Percentiles rank a stretch among this genome's conserved stretches.
Conservation (phyloP, 2,113 vertebrate genomes). For the Sinocyclocheilus rhinocerous region DNA sequence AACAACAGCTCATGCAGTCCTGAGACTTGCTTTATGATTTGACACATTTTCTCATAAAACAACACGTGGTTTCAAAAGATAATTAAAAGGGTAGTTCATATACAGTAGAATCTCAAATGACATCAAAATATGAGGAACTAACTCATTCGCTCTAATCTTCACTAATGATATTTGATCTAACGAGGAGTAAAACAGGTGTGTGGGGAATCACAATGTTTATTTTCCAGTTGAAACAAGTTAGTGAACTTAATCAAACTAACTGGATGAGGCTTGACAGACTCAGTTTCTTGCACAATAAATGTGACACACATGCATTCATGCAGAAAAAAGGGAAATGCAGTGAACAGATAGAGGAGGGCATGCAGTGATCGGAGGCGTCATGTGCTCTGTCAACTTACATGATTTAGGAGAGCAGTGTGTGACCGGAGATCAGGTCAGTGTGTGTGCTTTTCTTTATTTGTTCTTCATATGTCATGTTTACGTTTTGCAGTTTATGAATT, state of each 20-base stretch:
- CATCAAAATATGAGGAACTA: neutral
- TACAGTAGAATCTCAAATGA: neutral
- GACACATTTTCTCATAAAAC: neutral
- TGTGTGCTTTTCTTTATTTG: neutral
- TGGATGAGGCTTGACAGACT: neutral
- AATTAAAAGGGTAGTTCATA: neutral
- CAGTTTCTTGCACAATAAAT: neutral
- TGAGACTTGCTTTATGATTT: neutral
- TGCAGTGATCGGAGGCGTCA: neutral
- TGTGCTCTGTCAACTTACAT: neutral
- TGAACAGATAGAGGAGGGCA: neutral
- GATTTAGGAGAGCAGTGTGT: neutral
- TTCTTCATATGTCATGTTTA: neutral
- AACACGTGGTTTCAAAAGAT: neutral
- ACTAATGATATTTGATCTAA: neutral
- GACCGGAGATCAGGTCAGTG: conserved; percentile 6
- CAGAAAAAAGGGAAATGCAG: conserved; percentile 55
- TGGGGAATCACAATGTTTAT: neutral
- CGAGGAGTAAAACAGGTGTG: neutral
- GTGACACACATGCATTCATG: neutral
- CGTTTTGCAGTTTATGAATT: neutral
- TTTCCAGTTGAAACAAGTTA: neutral
- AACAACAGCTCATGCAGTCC: neutral
- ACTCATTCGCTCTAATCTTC: neutral
- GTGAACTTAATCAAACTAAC: neutral